Base-by-base conservation (phyloP, 2,797 vertebrate species). In the Huso huso region DNA sequence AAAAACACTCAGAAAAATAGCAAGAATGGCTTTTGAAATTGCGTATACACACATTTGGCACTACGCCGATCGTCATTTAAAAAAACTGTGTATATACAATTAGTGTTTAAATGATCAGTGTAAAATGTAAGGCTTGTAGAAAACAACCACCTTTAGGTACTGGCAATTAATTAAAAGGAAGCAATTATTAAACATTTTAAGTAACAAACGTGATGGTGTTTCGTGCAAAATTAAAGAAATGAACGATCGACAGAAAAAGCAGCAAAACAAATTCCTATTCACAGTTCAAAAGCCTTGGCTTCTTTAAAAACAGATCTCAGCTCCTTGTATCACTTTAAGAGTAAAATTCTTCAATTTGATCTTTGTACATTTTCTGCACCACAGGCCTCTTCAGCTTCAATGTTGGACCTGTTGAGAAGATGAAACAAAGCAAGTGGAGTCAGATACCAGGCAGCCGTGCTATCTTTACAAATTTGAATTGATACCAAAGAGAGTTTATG, bases 341-440 rank as follows among this genome's bases (percentile, higher is more conserved):
- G 37, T 92, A 92, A 65, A 91, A 72, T 67, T 84, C 72, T 1
- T 87, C 68, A 49, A 92, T 90, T 69, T 74, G 80, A 13, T 88
- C 83, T 76, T 87, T 77, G 74, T 90, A 86, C 84, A 87, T 89
- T 79, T 90, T 88, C 59, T 81, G 73, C 52, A 91, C 88, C 49
- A 88, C 77, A 8, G 87, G 83, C 68, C 90, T 84, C 75, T 84
- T 87, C 52, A 91, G 83, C 72, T 91, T 92, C 89, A 92, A 76
- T 68, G 90, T 92, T 49, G 90, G 90, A 71, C 90, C 90, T 92
- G 75, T 9, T 23, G 48, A 50, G 57, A 58, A 57, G 23, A n/a
- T 37, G 66, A 15, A 57, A 66, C 8, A 66, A 6, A 57, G 52
- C 13, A 69, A 71, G 6, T 49, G 51, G 37, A 65, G 0, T 50